Base-by-base conservation (phyloP, 2,797 vertebrate genomes). In the Spizella passerina region DNA sequence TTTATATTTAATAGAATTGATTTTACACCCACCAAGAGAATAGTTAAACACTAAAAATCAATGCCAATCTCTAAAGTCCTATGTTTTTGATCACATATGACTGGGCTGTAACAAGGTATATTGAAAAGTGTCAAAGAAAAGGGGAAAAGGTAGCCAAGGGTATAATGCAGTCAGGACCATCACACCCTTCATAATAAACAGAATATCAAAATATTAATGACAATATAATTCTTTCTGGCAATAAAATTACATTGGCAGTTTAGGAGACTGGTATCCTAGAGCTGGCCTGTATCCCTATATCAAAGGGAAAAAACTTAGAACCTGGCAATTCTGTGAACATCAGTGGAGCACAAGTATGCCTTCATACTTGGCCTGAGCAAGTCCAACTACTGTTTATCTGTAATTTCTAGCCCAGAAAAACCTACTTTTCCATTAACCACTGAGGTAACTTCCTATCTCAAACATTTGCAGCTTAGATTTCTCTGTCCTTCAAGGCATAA, bases 11-110 rank as follows among this genome's bases (percentile, higher is more conserved):
- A 93, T 60, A 66, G 47, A 96, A 96, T 81, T 94, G 95, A 96
- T 97, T 96, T 97, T 96, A 89, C 56, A 93, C 76, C 69, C 53
- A 94, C 80, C 72, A 89, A 84, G 65, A 95, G 78, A 95, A 61
- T 75, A 93, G 77, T 93, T 82, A 95, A 96, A 95, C 71, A 70
- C 65, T 72, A 69, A 90, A 91, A 96, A 95, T 91, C 94, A 92
- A 78, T 95, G 76, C 32, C 19, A 24, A 72, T 72, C 86, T 70
- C 60, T 77, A 59, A 97, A 95, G 50, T 60, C 30, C 81, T 71
- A 76, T 87, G 44, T 86, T 39, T 96, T 92, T 77, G 30, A 80
- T 64, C 41, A 56, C 14, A 53, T 82, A 91, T 95, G 71, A 87
- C 88, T 69, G 59, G 50, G 95, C 92, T 55, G 15, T 80, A 91